Evolutionary conservation across 1,140 invertebrate genomes (phyloP), one percentile per base, ranked within the genome.

Genomic region (Sarcophaga bullata): DNA sequence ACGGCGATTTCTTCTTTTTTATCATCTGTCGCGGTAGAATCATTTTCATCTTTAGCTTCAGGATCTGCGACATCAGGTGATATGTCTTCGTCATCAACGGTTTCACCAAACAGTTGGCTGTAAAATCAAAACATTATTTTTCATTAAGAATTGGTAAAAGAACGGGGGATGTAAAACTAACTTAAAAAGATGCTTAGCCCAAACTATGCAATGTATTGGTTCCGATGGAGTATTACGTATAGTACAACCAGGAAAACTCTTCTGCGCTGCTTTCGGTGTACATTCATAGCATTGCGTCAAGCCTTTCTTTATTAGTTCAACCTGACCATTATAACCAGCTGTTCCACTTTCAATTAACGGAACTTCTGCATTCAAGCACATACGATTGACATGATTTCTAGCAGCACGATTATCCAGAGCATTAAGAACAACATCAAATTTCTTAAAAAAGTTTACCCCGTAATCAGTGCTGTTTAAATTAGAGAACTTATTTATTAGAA

Each of bases 181-280:
- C 96, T 99, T 99, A 90, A 99, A 99, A 15, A 99, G 92, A 93
- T 99, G 97, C 90, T 99, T 99, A 0, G 98, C 96, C 99, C 99
- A 99, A 5, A 99, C 97, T 86, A 99, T 98, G 89, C 99, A 99
- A 91, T 99, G 99, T 85, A 99, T 98, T 0, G 97, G 96, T 90
- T 99, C 98, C 13, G 98, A 99, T n/a, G 99, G 99, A 7, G 99
- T 99, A 88, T 99, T 99, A 75, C 99, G 93, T 85, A 99, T 99
- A 0, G 99, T 99, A 91, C 99, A 99, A 3, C 97, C 97, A 3
- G 99, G 98, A 91, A 95, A 99, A 11, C 96, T 96, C 91, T 98
- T 98, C 87, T 98, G 96, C 73, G 94, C 92, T 50, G 96, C 94
- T 91, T 98, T 98, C 0, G 97, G 97, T 82, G 95, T 94, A 90